phyloP scores from a whole-genome alignment of 2,113 vertebrate genomes.

The Rattus rattus region DNA sequence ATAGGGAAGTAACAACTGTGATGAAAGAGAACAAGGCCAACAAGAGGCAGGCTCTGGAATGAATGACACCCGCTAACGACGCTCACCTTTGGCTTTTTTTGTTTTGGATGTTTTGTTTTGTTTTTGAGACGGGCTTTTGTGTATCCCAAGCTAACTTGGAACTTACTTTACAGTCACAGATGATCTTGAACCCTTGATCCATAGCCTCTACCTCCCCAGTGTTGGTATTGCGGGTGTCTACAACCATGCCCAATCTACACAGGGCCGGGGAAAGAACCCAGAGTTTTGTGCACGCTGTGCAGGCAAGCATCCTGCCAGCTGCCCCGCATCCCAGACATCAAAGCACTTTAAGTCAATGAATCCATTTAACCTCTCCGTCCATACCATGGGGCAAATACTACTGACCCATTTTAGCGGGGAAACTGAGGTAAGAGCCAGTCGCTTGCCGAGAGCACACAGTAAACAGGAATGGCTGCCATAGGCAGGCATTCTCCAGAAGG shows the following conservation, averaged over 20 bases:
- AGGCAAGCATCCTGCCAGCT: background rate
- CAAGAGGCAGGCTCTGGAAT: background rate
- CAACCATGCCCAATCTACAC: background rate
- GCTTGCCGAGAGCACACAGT: conserved; percentile 13
- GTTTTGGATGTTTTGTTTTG: background rate
- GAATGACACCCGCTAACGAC: background rate
- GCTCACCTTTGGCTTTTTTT: background rate
- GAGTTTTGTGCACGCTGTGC: background rate
- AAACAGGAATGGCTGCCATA: background rate
- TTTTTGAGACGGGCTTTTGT: background rate
- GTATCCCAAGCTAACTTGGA: background rate
- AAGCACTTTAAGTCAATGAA: background rate
- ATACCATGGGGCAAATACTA: background rate
- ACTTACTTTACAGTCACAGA: background rate
- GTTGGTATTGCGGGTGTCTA: background rate
- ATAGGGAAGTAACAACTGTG: background rate
- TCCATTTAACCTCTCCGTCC: background rate
- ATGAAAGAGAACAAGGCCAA: background rate
- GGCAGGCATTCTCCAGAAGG: background rate
- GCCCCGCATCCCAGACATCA: background rate
- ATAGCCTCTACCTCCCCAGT: background rate
- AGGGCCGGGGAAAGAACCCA: background rate
- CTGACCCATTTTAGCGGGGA: background rate
- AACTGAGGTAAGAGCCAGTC: background rate
- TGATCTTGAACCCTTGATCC: background rate